These are phyloP conservation scores for Denticeps clupeoides DNA, from an alignment of 2,797 vertebrate species.

Conservation along the genomic window DNA sequence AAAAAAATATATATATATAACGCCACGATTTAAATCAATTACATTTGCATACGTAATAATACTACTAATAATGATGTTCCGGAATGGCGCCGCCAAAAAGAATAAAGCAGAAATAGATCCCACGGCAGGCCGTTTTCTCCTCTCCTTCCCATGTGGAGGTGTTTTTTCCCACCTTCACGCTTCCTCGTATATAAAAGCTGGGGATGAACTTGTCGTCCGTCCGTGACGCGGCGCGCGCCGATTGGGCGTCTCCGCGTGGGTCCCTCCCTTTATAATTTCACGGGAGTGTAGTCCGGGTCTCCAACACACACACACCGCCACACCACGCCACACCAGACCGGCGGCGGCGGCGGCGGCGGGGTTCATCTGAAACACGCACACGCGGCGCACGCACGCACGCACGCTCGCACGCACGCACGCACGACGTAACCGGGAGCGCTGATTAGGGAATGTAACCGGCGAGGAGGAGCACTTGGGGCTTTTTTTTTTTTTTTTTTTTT, in stretches of 20 bases:
- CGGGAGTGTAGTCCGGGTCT: conserved; percentile 71
- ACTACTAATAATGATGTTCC: too few species aligned
- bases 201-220: conserved; percentile 82
- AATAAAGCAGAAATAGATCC: conserved; percentile 22
- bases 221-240: conserved; percentile 79
- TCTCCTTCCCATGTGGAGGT: conserved; percentile 47
- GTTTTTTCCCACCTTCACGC: conserved; percentile 60
- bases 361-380: conserved; percentile 61
- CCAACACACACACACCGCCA: conserved; percentile 80
- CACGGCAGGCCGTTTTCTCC: conserved; percentile 33
- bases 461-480: too few species aligned
- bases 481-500: too few species aligned
- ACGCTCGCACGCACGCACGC: neutral
- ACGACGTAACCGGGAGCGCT: too few species aligned
- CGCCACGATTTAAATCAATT: too few species aligned
- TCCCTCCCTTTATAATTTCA: conserved; percentile 95
- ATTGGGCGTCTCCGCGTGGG: conserved; percentile 81
- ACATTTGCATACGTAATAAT: too few species aligned
- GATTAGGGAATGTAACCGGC: too few species aligned
- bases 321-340: conserved; percentile 27
- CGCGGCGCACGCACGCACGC: conserved; percentile 21
- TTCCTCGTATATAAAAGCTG: conserved; percentile 59
- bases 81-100: too few species aligned
- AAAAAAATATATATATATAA: too few species aligned
- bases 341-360: conserved; percentile 66